Conservation (phyloP, 2,888 invertebrate species). For the Chironomus tentans region DNA sequence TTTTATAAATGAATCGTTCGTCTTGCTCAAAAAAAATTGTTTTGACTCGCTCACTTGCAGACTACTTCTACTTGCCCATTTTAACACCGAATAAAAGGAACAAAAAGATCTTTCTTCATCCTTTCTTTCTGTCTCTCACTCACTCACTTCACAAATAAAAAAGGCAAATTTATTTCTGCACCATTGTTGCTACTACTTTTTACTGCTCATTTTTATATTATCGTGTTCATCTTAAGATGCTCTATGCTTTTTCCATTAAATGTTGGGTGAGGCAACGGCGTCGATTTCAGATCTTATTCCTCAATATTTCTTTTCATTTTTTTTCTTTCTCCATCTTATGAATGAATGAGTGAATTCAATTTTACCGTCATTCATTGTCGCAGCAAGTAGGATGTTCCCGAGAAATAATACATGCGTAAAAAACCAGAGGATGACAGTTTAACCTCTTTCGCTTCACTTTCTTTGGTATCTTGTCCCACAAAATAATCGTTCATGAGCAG, state of each 20-base stretch:
- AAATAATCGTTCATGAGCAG: too few species aligned
- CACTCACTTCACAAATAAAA: slow-evolving; percentile 1
- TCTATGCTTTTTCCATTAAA: slow-evolving; percentile 12
- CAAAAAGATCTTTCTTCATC: too few species aligned
- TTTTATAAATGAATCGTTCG: too few species aligned
- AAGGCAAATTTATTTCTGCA: slow-evolving; percentile 19
- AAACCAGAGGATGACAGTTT: neutral
- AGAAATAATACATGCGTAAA: neutral
- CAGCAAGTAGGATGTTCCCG: neutral
- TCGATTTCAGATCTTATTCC: neutral
- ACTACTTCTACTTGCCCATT: too few species aligned
- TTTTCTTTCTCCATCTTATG: too few species aligned
- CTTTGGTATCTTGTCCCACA: too few species aligned
- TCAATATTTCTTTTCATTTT: too few species aligned
- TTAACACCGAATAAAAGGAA: too few species aligned
- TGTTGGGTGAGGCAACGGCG: neutral
- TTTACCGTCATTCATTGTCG: too few species aligned
- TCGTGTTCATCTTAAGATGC: slow-evolving; percentile 16
- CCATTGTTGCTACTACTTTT: neutral
- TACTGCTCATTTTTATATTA: neutral
- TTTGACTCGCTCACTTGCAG: too few species aligned
- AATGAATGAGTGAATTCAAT: too few species aligned
- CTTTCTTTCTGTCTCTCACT: neutral
- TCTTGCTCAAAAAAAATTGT: too few species aligned
- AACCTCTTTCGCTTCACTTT: neutral